These are phyloP conservation scores for Tor tambroides DNA, from an alignment of 2,113 vertebrate species.

Conservation along the genomic window DNA sequence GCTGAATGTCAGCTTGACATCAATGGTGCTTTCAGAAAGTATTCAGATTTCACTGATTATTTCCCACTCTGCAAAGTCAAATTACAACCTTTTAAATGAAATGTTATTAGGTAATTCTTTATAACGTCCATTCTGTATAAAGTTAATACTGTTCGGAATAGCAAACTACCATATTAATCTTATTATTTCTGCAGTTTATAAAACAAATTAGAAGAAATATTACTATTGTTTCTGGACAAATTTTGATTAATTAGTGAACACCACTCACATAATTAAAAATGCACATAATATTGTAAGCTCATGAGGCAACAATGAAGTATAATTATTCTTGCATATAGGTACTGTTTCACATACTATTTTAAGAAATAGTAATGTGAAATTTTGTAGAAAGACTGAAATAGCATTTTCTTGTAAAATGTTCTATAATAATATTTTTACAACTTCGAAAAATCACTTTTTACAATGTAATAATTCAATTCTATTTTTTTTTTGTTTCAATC, in stretches of 20 bases:
- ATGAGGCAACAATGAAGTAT: not conserved
- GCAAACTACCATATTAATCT: not conserved
- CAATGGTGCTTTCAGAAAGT: not conserved
- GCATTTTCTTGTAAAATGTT: too few relatives aligned
- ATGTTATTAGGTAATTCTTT: not conserved
- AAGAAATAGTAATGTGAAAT: not conserved
- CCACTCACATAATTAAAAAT: not conserved
- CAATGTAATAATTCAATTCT: too few relatives aligned
- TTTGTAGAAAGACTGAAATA: too few relatives aligned
- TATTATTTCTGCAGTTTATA: not conserved
- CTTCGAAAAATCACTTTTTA: too few relatives aligned
- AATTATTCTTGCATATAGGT: not conserved
- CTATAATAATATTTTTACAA: too few relatives aligned
- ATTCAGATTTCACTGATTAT: not conserved
- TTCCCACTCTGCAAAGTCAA: not conserved
- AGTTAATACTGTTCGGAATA: not conserved
- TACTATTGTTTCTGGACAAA: not conserved
- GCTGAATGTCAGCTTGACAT: constrained; percentile 1
- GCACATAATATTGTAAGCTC: not conserved
- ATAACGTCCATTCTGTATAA: not conserved
- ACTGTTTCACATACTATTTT: not conserved
- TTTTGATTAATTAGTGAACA: not conserved
- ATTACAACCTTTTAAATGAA: not conserved
- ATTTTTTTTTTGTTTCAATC: not conserved
- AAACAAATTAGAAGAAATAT: not conserved